These are phyloP conservation scores for Drosophila ananassae DNA, from an alignment of 1,140 invertebrate genomes.

Conservation along the genomic window DNA sequence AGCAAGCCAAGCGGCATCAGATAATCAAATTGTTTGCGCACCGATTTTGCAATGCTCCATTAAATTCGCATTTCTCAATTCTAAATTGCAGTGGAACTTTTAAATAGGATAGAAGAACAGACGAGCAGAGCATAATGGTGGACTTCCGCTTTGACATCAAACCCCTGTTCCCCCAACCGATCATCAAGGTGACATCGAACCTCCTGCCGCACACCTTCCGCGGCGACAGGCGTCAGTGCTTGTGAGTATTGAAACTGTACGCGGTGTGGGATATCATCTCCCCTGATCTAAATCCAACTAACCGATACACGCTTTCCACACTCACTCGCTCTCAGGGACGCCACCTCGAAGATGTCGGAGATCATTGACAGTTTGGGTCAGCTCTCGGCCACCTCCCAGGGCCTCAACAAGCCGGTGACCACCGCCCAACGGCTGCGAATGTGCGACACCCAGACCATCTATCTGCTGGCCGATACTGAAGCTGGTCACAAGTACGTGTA, in stretches of 20 bases:
- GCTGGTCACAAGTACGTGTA: slow-evolving; percentile 86
- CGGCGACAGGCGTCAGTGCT: slow-evolving; percentile 86
- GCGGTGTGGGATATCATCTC: slow-evolving; percentile 40
- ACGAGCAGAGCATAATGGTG: slow-evolving; percentile 83
- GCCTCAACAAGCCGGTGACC: slow-evolving; percentile 89
- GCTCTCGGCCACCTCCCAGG: slow-evolving; percentile 90
- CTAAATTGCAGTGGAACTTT: slow-evolving; percentile 41
- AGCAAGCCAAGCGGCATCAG: slow-evolving; percentile 28
- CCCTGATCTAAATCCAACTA: slow-evolving; percentile 26
- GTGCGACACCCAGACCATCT: slow-evolving; percentile 88
- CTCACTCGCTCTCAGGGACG: slow-evolving; percentile 85
- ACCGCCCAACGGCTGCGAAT: slow-evolving; percentile 88
- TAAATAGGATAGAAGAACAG: slow-evolving; percentile 1
- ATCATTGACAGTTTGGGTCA: slow-evolving; percentile 89
- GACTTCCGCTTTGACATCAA: slow-evolving; percentile 88
- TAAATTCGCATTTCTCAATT: slow-evolving; percentile 65
- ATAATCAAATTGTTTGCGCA: slow-evolving; percentile 68
- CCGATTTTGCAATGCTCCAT: slow-evolving; percentile 73
- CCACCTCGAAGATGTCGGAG: slow-evolving; percentile 87
- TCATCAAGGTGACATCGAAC: slow-evolving; percentile 86
- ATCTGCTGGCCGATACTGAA: slow-evolving; percentile 87
- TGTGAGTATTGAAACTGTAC: slow-evolving; percentile 85
- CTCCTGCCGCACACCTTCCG: slow-evolving; percentile 87
- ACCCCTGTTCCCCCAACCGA: slow-evolving; percentile 85
- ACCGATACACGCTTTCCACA: slow-evolving; percentile 66